phyloP scores from a whole-genome alignment of 2,888 invertebrate genomes.

The Bellardia bayeri region DNA sequence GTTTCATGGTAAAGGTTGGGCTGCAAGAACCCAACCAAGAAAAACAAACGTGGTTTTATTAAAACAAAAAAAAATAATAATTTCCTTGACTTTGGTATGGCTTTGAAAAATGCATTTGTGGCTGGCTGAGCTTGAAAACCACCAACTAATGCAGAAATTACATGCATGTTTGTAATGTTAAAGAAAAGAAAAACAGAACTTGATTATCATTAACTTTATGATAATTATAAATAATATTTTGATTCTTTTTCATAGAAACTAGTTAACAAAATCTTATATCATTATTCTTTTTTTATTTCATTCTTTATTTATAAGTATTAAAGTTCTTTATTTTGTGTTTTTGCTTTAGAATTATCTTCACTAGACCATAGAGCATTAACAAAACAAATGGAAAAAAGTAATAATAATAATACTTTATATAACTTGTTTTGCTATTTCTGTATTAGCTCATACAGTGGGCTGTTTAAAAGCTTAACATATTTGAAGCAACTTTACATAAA shows the following conservation, averaged over 20 bases:
- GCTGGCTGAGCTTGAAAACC: conserved; percentile 61
- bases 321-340: conserved; percentile 23
- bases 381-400: conserved; percentile 1
- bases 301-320: conserved; percentile 38
- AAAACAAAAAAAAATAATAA: conserved; percentile 55
- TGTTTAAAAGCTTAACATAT: background rate
- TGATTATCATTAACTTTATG: conserved; percentile 41
- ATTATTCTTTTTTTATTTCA: conserved; percentile 25
- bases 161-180: conserved; percentile 54
- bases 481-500: background rate
- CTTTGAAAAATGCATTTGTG: conserved; percentile 71
- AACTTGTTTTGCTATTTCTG: conserved; percentile 65
- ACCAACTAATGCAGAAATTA: conserved; percentile 50
- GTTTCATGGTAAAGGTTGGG: conserved; percentile 69
- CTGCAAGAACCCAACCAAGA: conserved; percentile 58
- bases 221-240: conserved; percentile 54
- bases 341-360: conserved; percentile 68
- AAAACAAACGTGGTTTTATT: conserved; percentile 61
- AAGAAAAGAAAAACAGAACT: conserved; percentile 15
- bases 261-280: conserved; percentile 15
- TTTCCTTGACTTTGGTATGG: conserved; percentile 74
- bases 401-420: conserved; percentile 66
- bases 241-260: conserved; percentile 12
- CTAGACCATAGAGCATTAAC: conserved; percentile 73
- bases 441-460: conserved; percentile 60